Base-by-base conservation (phyloP, 1,140 invertebrate genomes). In the Drosophila gunungcola region DNA sequence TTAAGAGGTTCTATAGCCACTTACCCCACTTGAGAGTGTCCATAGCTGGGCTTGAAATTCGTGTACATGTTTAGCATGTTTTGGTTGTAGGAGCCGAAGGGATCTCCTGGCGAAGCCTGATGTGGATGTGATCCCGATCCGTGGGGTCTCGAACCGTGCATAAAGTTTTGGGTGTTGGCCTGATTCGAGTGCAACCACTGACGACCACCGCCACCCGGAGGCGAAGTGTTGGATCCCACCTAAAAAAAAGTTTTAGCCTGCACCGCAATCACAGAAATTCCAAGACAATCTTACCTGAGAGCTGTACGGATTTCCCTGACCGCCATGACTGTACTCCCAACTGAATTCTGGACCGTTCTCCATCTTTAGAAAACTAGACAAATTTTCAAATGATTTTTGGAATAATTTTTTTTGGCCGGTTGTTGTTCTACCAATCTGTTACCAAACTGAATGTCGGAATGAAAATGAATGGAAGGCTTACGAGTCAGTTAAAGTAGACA, bases 181-280 rank as follows among this genome's bases (percentile, higher is more conserved):
- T 86, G 83, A 10, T 77, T 86, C 0, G 83, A 86, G 63, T 88
- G 83, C 25, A 88, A 12, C 83, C 83, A 88, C 34, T 88, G 83
- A 2, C 79, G 65, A 2, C 75, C 74, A 25, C 39, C 73, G 11
- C 55, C 56, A 9, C 48, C 57, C 3, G 11, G 12, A 41, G 32
- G 4, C 1, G 62, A 12, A 0, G 9, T 5, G 7, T 57, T 42
- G 80, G 57, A 70, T 13, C 58, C 55, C 67, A 78, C 64, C 61
- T 80, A 6, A 10, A 16, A 13, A 6, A 9, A 12, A 11, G 13
- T 0, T 38, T 12, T 4, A 9, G 0, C 7, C 4, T 12, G 16
- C 9, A 1, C 21, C 7, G 21, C 1, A 13, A 1, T 12, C 3
- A 9, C n/a, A 1, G 4, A 11, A 34, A 10, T 10, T 7, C 3